phyloP scores from a whole-genome alignment of 2,888 invertebrate species.

The Acanthosepion lycidas region DNA sequence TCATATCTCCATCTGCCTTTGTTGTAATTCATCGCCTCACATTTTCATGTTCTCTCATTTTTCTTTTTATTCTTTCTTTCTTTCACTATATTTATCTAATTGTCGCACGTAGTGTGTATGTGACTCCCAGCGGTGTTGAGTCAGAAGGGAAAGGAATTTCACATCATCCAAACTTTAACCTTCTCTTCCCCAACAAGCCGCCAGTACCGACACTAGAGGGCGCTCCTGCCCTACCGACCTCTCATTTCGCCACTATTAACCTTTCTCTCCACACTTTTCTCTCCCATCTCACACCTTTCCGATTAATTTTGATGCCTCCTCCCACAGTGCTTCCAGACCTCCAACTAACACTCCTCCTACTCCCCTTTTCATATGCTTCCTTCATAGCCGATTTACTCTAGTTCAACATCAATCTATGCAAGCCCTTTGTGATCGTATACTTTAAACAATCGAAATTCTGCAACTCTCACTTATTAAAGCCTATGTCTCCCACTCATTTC shows the following conservation, averaged over 20 bases:
- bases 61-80: background rate
- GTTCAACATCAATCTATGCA: background rate
- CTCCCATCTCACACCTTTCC: background rate
- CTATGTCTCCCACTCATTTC: background rate
- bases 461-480: background rate
- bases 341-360: background rate
- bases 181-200: background rate
- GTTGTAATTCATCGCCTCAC: background rate
- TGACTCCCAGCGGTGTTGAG: slow-evolving; percentile 18
- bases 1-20: background rate
- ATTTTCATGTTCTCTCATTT: background rate
- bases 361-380: background rate
- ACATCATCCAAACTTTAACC: background rate
- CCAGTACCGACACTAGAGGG: background rate
- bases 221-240: background rate
- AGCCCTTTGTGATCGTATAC: background rate
- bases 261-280: background rate
- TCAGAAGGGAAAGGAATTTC: slow-evolving; percentile 11
- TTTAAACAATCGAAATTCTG: background rate
- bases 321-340: background rate
- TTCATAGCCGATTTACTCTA: background rate
- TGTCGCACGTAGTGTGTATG: background rate
- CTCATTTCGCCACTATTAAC: background rate
- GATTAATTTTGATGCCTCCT: background rate
- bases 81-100: background rate